phyloP scores from a whole-genome alignment of 2,113 vertebrate genomes.

The Spilogale gracilis region DNA sequence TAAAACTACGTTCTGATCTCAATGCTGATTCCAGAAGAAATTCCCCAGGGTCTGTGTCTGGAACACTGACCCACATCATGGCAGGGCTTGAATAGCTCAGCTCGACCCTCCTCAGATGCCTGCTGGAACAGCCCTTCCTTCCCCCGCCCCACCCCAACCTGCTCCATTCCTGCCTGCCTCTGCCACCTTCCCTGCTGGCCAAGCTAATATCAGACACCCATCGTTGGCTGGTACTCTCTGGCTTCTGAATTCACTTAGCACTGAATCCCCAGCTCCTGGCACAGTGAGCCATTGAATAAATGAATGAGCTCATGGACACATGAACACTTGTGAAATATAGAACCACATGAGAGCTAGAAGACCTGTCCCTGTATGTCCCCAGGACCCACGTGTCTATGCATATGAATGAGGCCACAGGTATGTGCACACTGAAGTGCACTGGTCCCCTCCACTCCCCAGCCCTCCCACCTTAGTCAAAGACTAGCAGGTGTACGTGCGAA shows the following conservation, averaged over 20 bases:
- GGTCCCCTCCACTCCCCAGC: not conserved
- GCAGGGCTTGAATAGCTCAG: not conserved
- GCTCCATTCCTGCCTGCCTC: not conserved
- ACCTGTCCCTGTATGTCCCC: not conserved
- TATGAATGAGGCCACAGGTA: not conserved
- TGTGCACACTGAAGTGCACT: rapidly evolving
- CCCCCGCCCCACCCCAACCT: rapidly evolving
- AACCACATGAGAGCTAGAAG: not conserved
- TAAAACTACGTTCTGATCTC: not conserved
- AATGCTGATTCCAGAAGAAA: not conserved
- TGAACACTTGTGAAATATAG: not conserved
- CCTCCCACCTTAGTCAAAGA: not conserved
- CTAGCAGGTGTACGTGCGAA: not conserved
- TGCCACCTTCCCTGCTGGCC: rapidly evolving
- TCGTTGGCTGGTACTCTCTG: not conserved
- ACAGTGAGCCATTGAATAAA: not conserved
- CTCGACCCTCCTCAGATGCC: not conserved
- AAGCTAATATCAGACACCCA: rapidly evolving
- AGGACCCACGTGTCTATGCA: not conserved
- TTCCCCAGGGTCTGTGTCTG: not conserved
- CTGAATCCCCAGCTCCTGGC: not conserved
- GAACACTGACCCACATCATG: no score
- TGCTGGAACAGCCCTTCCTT: not conserved
- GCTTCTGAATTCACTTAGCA: not conserved
- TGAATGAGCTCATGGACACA: rapidly evolving